Conservation (phyloP, 2,113 vertebrate species). For the Vicugna pacos region DNA sequence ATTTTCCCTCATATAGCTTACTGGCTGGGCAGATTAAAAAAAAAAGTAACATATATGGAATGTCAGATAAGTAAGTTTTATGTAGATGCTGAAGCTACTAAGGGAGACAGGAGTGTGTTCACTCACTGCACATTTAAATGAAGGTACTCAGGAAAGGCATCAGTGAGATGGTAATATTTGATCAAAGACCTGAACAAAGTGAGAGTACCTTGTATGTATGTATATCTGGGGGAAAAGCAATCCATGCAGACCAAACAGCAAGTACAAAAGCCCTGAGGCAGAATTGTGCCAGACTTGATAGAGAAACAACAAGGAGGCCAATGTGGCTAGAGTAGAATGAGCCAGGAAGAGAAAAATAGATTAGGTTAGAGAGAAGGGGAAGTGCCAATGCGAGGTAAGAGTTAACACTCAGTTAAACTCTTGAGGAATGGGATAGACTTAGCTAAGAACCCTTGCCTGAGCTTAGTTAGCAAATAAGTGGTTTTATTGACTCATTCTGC, state of each 20-base stretch:
- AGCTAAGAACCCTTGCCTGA: neutral
- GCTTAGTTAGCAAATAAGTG: neutral
- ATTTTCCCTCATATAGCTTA: neutral
- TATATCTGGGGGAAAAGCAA: neutral
- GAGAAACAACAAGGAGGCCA: neutral
- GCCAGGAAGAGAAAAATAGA: neutral
- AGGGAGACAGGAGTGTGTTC: neutral
- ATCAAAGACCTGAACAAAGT: conserved; percentile 5
- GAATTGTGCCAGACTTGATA: neutral
- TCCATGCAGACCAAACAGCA: neutral
- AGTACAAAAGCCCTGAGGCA: neutral
- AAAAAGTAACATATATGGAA: neutral
- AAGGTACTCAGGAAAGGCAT: neutral
- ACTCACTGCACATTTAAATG: neutral
- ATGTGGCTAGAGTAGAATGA: neutral
- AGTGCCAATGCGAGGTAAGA: neutral
- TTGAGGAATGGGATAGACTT: neutral
- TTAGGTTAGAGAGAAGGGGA: neutral
- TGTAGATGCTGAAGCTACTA: neutral
- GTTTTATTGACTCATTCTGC: neutral
- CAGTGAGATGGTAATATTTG: neutral
- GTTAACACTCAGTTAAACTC: neutral
- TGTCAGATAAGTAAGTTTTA: neutral
- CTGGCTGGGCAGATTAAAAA: neutral
- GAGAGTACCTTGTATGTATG: neutral